Evolutionary conservation across 2,113 vertebrate species (phyloP).

Genomic region (Oncorhynchus nerka): DNA sequence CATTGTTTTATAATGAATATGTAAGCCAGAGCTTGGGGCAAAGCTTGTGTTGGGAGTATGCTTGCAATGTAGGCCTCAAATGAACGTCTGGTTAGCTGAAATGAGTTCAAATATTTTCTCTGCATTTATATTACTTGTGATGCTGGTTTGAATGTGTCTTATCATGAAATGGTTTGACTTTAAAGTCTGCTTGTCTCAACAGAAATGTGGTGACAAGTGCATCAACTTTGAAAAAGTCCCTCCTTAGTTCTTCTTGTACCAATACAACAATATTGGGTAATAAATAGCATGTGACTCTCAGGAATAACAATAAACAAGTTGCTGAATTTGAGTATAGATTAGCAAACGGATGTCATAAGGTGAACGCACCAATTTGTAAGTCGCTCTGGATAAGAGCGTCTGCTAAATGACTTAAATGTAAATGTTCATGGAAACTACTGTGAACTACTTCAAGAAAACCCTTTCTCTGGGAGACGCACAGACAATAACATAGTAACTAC

Average conservation of each 20-base stretch:
- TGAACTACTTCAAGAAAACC: neutral
- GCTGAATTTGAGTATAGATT: neutral
- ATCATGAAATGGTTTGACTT: conserved; percentile 1
- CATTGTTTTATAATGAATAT: conserved; percentile 22
- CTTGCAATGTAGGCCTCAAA: conserved; percentile 4
- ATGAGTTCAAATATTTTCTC: conserved; percentile 1
- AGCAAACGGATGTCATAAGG: too few species aligned
- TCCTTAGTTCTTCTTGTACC: neutral
- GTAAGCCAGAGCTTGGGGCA: conserved; percentile 4
- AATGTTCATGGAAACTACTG: neutral
- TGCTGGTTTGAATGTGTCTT: conserved; percentile 3
- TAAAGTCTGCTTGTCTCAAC: neutral
- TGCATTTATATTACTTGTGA: neutral
- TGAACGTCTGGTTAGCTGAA: neutral
- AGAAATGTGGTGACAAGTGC: neutral
- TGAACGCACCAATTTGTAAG: too few species aligned
- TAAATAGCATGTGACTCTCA: neutral
- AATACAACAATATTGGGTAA: neutral
- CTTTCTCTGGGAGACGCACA: neutral
- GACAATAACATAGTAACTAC: neutral
- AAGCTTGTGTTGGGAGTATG: conserved; percentile 1
- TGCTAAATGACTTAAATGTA: too few species aligned
- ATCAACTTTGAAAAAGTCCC: neutral
- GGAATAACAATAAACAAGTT: neutral
- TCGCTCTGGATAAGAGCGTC: too few species aligned